These are phyloP conservation scores for Euura lappo DNA, from an alignment of 1,140 invertebrate species.

Conservation along the genomic window DNA sequence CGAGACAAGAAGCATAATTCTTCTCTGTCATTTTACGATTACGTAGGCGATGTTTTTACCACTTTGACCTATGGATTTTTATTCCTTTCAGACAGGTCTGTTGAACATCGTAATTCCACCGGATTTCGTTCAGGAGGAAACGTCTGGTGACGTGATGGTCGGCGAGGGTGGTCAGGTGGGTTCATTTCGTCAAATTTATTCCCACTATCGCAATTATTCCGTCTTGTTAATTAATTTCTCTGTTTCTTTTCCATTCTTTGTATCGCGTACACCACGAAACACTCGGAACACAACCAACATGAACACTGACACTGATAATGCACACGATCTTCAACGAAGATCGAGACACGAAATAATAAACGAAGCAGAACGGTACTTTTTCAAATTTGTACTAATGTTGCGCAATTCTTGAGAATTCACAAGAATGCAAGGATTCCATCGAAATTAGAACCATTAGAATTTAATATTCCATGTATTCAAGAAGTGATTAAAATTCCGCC, in stretches of 20 bases:
- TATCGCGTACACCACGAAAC: neutral
- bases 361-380: too few species aligned
- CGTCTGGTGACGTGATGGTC: conserved; percentile 81
- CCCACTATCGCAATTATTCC: neutral
- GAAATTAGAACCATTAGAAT: too few species aligned
- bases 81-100: conserved; percentile 71
- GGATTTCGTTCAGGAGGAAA: conserved; percentile 81
- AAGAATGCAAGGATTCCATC: too few species aligned
- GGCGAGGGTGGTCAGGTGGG: conserved; percentile 72
- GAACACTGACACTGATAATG: too few species aligned
- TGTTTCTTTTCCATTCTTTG: too few species aligned
- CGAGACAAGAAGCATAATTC: too few species aligned
- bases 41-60: neutral
- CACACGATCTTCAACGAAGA: too few species aligned
- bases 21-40: neutral
- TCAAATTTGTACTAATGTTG: too few species aligned
- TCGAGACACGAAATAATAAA: neutral
- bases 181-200: neutral
- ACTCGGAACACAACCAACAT: too few species aligned
- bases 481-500: too few species aligned
- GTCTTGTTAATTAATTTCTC: conserved; percentile 4
- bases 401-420: too few species aligned
- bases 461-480: too few species aligned
- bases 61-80: neutral
- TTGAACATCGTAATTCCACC: conserved; percentile 85